Percentiles rank a stretch among this genome's conserved stretches.
phyloP scores from a whole-genome alignment of 2,797 vertebrate species.

The Xerus rutilus region DNA sequence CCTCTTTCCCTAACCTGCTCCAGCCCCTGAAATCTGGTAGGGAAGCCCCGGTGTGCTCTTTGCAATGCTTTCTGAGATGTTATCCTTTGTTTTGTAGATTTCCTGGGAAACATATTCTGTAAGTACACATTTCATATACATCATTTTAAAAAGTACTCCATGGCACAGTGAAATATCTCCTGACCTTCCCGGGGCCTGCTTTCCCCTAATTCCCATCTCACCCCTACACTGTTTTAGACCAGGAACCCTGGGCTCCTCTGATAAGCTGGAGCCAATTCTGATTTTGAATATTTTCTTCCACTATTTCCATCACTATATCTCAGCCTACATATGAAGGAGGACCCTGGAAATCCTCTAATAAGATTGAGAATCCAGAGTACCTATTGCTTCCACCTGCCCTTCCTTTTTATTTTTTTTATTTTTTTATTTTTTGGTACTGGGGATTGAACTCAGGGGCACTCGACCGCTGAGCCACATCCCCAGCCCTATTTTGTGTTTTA shows the following conservation, averaged over 20 bases:
- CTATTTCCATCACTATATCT: neutral
- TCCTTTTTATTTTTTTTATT: too few species aligned
- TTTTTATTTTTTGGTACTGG: too few species aligned
- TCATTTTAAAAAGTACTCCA: neutral
- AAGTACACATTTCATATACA: slow-evolving; percentile 81
- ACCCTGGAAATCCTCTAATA: neutral
- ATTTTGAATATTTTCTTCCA: neutral
- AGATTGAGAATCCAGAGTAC: neutral
- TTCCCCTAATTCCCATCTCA: neutral
- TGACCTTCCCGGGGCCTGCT: neutral
- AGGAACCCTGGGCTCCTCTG: neutral
- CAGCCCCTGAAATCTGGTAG: neutral
- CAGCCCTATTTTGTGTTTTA: too few species aligned
- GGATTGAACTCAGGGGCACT: too few species aligned
- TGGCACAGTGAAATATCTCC: neutral
- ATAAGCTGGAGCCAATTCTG: neutral
- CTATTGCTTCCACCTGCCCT: too few species aligned
- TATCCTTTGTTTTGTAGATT: slow-evolving; percentile 88
- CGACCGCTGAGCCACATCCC: too few species aligned
- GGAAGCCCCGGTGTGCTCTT: neutral
- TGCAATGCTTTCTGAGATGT: neutral
- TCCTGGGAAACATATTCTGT: slow-evolving; percentile 87
- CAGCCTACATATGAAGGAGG: neutral
- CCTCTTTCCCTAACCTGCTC: fast-evolving
- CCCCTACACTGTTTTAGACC: neutral